Conservation (phyloP, 2,113 vertebrate species). For the Ptilonorhynchus violaceus region DNA sequence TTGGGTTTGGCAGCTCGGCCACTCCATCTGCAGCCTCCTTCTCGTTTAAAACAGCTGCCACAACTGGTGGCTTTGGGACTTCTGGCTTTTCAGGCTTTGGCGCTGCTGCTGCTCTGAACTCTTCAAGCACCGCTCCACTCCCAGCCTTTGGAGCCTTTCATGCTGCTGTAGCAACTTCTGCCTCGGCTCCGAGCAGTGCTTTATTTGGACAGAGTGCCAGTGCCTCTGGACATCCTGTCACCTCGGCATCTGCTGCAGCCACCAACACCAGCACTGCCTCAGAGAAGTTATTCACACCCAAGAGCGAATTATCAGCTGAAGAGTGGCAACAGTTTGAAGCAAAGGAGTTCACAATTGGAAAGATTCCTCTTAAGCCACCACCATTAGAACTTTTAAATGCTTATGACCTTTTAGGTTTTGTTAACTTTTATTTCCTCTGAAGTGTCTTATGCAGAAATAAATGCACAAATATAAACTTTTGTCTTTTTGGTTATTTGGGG, state of each 20-base stretch:
- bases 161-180: background rate
- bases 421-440: background rate
- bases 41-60: conserved; percentile 66
- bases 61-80: conserved; percentile 31
- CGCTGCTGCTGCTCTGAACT: background rate
- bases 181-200: background rate
- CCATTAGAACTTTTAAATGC: conserved; percentile 78
- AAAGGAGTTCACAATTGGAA: conserved; percentile 85
- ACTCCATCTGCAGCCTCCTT: conserved; percentile 64
- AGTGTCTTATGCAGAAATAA: background rate
- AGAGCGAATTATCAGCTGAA: conserved; percentile 77
- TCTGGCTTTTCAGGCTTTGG: conserved; percentile 62
- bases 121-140: background rate
- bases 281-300: conserved; percentile 78
- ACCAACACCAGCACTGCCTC: background rate
- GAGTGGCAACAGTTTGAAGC: conserved; percentile 85
- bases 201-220: conserved; percentile 29
- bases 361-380: conserved; percentile 87
- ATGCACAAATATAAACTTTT: background rate
- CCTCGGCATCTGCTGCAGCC: background rate
- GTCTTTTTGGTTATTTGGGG: background rate
- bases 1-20: conserved; percentile 32
- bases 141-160: conserved; percentile 28
- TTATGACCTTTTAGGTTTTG: background rate
- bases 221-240: background rate